These are phyloP conservation scores for Manis crassicaudata DNA, from an alignment of 2,797 vertebrate species.

Conservation along the genomic window DNA sequence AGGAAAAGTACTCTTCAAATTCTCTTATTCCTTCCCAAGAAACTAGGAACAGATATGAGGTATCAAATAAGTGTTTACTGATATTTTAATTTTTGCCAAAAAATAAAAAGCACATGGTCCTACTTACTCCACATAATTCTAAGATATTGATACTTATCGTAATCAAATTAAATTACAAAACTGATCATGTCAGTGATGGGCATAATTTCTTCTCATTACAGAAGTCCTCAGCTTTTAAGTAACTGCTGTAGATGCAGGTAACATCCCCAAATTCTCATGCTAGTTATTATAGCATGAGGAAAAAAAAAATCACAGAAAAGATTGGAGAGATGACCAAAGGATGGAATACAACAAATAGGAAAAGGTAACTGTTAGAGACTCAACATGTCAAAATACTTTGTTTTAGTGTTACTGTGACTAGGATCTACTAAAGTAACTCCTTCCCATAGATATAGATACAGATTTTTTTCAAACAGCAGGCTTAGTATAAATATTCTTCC, in stretches of 20 bases:
- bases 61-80: slow-evolving; percentile 8
- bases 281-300: background rate
- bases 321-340: background rate
- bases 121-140: background rate
- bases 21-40: slow-evolving; percentile 39
- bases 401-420: background rate
- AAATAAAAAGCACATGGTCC: background rate
- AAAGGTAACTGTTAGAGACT: background rate
- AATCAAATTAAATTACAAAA: background rate
- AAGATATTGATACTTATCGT: background rate
- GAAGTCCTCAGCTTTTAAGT: background rate
- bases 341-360: background rate
- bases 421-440: background rate
- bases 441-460: background rate
- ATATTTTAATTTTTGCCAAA: slow-evolving; percentile 18
- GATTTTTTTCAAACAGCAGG: background rate
- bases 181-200: background rate
- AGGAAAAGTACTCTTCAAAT: background rate
- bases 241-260: background rate
- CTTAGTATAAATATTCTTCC: background rate
- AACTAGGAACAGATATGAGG: background rate
- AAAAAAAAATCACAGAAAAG: background rate
- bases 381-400: background rate
- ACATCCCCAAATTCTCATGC: background rate
- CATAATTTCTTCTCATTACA: background rate